phyloP scores from a whole-genome alignment of 1,140 invertebrate genomes.

The Campoletis sonorensis region DNA sequence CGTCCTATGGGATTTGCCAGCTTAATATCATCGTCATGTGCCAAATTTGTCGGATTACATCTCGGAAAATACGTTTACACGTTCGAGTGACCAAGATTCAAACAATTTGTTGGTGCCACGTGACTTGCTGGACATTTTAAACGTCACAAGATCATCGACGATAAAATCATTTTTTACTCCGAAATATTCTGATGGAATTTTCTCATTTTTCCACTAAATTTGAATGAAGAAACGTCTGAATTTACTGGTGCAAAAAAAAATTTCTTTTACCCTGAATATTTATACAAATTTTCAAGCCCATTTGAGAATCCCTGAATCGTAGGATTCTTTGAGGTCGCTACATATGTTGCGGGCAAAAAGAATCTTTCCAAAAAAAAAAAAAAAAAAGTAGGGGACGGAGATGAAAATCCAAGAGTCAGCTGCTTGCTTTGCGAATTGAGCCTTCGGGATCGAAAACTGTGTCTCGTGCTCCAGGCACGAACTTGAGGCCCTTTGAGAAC shows the following conservation, averaged over 20 bases:
- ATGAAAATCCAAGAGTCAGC: constrained; percentile 69
- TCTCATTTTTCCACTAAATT: too few relatives aligned
- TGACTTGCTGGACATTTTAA: neutral
- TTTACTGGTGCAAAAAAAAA: too few relatives aligned
- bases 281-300: constrained; percentile 6
- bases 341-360: neutral
- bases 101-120: constrained; percentile 40
- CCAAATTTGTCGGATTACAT: constrained; percentile 60
- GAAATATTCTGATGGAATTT: too few relatives aligned
- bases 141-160: too few relatives aligned
- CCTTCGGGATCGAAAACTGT: constrained; percentile 55
- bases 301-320: constrained; percentile 67
- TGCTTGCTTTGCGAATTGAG: constrained; percentile 73
- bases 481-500: constrained; percentile 18
- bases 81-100: constrained; percentile 7
- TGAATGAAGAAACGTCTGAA: too few relatives aligned
- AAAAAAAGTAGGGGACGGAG: constrained; percentile 54
- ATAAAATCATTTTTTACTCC: too few relatives aligned
- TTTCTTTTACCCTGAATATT: neutral
- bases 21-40: constrained; percentile 54
- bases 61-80: constrained; percentile 41
- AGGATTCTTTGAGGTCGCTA: constrained; percentile 52
- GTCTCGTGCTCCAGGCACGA: neutral
- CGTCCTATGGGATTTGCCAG: constrained; percentile 36
- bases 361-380: neutral